These are phyloP conservation scores for Chloroclysta siterata DNA, from an alignment of 2,888 invertebrate species.

Conservation along the genomic window DNA sequence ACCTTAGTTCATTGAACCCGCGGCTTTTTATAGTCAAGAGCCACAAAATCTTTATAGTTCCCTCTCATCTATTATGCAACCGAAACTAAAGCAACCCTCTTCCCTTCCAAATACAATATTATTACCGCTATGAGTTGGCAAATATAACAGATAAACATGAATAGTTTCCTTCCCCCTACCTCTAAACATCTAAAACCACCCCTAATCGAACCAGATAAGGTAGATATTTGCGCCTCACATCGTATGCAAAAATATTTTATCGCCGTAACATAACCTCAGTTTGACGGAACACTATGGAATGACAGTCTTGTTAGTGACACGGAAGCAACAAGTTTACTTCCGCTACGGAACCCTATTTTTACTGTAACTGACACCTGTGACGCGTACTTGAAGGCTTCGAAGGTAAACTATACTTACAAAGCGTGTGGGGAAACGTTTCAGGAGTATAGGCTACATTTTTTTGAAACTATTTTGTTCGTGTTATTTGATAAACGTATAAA, in stretches of 20 bases:
- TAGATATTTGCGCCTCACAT: constrained; percentile 23
- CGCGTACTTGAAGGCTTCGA: constrained; percentile 23
- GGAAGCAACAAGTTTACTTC: constrained; percentile 42
- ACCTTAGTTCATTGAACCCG: constrained; percentile 23
- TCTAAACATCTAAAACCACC: constrained; percentile 30
- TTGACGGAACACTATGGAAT: constrained; percentile 40
- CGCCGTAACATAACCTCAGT: constrained; percentile 48
- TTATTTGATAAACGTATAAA: neutral
- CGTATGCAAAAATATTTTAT: constrained; percentile 48
- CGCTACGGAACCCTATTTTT: constrained; percentile 40
- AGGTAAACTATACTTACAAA: constrained; percentile 17
- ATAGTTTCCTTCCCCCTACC: constrained; percentile 36
- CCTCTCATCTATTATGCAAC: constrained; percentile 33
- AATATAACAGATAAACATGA: constrained; percentile 52
- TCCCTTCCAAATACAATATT: constrained; percentile 48
- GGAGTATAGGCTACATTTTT: neutral
- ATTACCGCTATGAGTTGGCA: constrained; percentile 52
- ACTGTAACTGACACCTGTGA: constrained; percentile 35
- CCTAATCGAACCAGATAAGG: constrained; percentile 21
- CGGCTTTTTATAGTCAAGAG: constrained; percentile 23
- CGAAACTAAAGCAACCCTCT: constrained; percentile 37
- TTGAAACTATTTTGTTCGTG: neutral
- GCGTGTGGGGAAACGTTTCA: constrained; percentile 14
- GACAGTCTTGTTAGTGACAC: constrained; percentile 43
- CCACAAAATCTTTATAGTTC: constrained; percentile 27